Percentiles rank a stretch among this genome's conserved stretches.
These are phyloP conservation scores for Papilio glaucus DNA, from an alignment of 1,140 invertebrate species.

Conservation along the genomic window DNA sequence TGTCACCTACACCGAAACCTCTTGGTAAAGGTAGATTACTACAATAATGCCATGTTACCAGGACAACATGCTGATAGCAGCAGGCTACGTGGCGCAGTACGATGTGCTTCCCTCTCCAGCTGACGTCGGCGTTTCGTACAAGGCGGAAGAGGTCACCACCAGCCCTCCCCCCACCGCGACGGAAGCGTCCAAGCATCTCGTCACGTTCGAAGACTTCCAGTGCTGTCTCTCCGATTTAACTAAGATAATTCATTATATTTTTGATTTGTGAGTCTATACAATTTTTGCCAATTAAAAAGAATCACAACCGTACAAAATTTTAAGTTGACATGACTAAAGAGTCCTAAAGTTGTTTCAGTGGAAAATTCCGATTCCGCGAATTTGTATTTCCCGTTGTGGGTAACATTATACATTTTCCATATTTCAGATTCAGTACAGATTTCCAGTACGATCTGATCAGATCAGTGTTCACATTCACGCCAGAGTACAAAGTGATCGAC, in stretches of 20 bases:
- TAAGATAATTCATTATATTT: constrained; percentile 74
- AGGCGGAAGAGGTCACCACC: constrained; percentile 42
- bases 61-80: constrained; percentile 70
- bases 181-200: constrained; percentile 47
- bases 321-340: too few relatives aligned
- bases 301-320: too few relatives aligned
- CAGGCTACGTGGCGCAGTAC: constrained; percentile 52
- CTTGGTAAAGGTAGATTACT: background rate
- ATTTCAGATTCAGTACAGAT: constrained; percentile 70
- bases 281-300: too few relatives aligned
- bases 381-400: too few relatives aligned
- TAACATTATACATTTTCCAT: background rate
- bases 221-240: constrained; percentile 65
- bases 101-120: constrained; percentile 53
- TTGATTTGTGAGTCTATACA: constrained; percentile 63
- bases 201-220: constrained; percentile 64
- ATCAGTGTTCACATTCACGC: constrained; percentile 66
- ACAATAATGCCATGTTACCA: constrained; percentile 36
- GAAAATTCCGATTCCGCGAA: background rate
- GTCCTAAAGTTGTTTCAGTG: too few relatives aligned
- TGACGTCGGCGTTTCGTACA: constrained; percentile 57
- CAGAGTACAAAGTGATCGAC: constrained; percentile 64
- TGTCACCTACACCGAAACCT: too few relatives aligned
- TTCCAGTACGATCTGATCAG: constrained; percentile 72
- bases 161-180: background rate